Base-by-base conservation (phyloP, 2,888 invertebrate species). In the Iselma pallidipennis region DNA sequence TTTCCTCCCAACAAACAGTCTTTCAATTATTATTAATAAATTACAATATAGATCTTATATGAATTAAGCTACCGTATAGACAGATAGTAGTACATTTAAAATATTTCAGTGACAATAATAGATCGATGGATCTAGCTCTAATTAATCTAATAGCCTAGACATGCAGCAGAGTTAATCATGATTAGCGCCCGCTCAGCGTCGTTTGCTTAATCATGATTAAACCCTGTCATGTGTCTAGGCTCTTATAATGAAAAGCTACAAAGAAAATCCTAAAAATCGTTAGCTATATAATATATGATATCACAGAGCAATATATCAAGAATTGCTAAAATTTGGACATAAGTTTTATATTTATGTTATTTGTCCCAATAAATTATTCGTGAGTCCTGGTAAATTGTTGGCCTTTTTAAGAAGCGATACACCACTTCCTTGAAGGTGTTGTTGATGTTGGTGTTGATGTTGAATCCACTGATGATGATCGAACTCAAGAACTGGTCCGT, bases 401-500 rank as follows among this genome's bases (percentile, higher is more conserved):
- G 63, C 64, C 65, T 66, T 67, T 63, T 55, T 48, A 45, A 54
- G 54, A 51, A 49, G 21, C 55, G 61, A 59, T 55, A 28, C 16
- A 19, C 2, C 4, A n/a, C 45, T 16, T 50, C 26, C 9, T 16
- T 21, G 12, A 7, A 9, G n/a, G 21, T 21, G 23, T 7, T 21
- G 45, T 12, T 23, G 45, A 10, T 28, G 28, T 28, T 28, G 28
- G 28, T 45, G 19, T 21, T 45, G 37, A 16, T 37, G 21, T 45
- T n/a, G 23, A 45, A 2, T 45, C 12, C 2, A 5, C 12, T 14
- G 23, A 14, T 53, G 21, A 37, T 37, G 7, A 37, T 45, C 21
- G 21, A 25, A 73, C 85, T 87, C 87, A 88, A 80, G 84, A 86
- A 76, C 84, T 81, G 58, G 81, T 78, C 77, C 80, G 84, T 81